A percentile compares a stretch with the other conserved stretches of the same genome.
Evolutionary conservation across 2,113 vertebrate species (phyloP).

Genomic region (Seriola dumerili): DNA sequence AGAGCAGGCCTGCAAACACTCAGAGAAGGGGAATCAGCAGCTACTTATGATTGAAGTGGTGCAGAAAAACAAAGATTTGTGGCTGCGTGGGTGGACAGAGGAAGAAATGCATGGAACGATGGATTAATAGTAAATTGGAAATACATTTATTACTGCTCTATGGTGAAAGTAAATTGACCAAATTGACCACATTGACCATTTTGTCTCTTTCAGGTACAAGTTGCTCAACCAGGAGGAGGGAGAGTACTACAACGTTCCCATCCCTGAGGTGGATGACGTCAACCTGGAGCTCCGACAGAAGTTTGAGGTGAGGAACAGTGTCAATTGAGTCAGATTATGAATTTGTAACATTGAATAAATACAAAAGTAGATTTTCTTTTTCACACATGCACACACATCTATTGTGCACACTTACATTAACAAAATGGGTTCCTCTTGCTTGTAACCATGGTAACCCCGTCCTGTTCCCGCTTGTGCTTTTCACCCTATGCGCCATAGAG

Average conservation of each 20-base stretch:
- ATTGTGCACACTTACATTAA: background rate
- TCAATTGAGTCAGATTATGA: background rate
- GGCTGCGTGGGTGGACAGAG: background rate
- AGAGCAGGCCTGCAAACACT: constrained; percentile 25
- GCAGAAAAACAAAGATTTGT: background rate
- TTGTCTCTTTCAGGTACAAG: constrained; percentile 89
- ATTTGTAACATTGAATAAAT: background rate
- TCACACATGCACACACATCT: background rate
- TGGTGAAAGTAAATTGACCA: background rate
- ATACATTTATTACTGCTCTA: background rate
- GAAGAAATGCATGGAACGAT: background rate
- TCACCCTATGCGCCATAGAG: constrained; percentile 19
- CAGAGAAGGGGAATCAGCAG: background rate
- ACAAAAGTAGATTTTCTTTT: background rate
- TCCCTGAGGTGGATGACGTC: constrained; percentile 92
- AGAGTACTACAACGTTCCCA: constrained; percentile 97
- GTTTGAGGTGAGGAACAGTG: constrained; percentile 90
- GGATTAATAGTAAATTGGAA: background rate
- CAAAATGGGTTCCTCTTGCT: constrained; percentile 24
- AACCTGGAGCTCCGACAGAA: constrained; percentile 94
- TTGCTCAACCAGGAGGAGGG: constrained; percentile 96
- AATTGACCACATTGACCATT: background rate
- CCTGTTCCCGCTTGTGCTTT: constrained; percentile 39
- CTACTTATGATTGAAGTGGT: constrained; percentile 1
- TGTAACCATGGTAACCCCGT: constrained; percentile 65